Percentiles rank a stretch among this genome's conserved stretches.
phyloP scores from a whole-genome alignment of 92 coral and sea anemone species.

The Porites lobata region DNA sequence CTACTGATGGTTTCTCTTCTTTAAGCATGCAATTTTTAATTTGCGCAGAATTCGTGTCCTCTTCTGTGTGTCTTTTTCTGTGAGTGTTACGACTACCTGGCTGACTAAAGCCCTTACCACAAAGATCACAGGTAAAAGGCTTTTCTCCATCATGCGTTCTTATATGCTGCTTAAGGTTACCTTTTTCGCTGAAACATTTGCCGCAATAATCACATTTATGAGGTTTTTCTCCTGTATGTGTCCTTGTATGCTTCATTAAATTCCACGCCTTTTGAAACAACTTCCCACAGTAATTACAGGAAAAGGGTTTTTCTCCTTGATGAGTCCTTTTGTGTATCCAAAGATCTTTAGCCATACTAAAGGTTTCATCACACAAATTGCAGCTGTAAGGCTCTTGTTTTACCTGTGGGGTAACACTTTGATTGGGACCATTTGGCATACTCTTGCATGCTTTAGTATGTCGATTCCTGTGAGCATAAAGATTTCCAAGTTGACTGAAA shows the following conservation, averaged over 20 bases:
- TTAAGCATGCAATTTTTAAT: background rate
- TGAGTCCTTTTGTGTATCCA: background rate
- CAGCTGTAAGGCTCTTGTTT: background rate
- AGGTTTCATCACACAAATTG: background rate
- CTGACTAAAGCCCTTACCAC: slow-evolving; percentile 40
- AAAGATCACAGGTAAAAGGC: slow-evolving; percentile 44
- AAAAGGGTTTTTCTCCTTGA: background rate
- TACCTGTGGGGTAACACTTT: too few species aligned
- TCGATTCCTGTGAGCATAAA: background rate
- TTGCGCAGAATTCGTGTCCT: background rate
- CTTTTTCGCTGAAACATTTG: slow-evolving; percentile 6
- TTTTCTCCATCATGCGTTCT: slow-evolving; percentile 30
- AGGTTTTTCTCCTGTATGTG: slow-evolving; percentile 35
- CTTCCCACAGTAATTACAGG: background rate
- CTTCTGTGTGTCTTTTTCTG: slow-evolving; percentile 30
- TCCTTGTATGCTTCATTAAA: slow-evolving; percentile 11
- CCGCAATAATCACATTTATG: slow-evolving; percentile 47
- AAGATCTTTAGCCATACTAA: background rate
- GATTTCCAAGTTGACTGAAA: background rate
- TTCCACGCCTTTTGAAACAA: background rate
- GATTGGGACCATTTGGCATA: too few species aligned
- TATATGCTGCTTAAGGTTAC: slow-evolving; percentile 23
- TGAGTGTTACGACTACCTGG: slow-evolving; percentile 12
- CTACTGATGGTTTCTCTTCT: slow-evolving; percentile 19
- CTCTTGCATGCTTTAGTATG: background rate